Conservation (phyloP, 2,113 vertebrate genomes). For the Steatornis caripensis region DNA sequence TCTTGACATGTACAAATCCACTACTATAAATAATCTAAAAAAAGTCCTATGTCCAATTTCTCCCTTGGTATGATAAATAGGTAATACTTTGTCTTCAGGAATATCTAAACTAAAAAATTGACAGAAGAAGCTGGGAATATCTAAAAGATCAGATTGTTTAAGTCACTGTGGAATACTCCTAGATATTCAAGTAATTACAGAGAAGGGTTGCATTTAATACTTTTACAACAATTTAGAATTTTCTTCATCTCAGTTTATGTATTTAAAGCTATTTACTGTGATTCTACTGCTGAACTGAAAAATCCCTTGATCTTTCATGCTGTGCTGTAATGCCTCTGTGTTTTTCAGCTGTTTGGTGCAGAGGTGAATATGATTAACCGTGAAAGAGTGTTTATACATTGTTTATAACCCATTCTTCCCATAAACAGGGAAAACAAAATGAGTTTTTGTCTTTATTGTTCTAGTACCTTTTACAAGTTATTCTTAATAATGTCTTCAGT, state of each 20-base stretch:
- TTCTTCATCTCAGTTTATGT: not conserved
- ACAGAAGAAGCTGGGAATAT: not conserved
- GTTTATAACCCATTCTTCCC: not conserved
- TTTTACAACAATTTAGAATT: not conserved
- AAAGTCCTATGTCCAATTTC: not conserved
- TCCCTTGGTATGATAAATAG: not conserved
- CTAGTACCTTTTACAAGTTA: not conserved
- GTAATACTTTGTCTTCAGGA: not conserved
- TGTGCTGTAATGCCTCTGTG: not conserved
- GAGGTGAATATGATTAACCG: not conserved
- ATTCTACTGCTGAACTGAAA: not conserved
- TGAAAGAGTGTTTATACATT: not conserved
- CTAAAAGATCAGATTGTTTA: not conserved
- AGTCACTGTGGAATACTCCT: not conserved
- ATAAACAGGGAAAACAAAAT: not conserved
- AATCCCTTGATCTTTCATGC: not conserved
- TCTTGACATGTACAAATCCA: not conserved
- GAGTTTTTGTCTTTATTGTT: not conserved
- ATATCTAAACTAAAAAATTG: not conserved
- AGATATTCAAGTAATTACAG: not conserved
- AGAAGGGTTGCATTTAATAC: not conserved
- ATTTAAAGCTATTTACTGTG: not conserved
- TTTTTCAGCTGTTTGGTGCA: not conserved
- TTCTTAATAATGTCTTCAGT: not conserved
- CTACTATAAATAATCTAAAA: not conserved